Evolutionary conservation across 2,888 invertebrate genomes (phyloP), one percentile per base, ranked within the genome.

Genomic region (Abscondita cerata): DNA sequence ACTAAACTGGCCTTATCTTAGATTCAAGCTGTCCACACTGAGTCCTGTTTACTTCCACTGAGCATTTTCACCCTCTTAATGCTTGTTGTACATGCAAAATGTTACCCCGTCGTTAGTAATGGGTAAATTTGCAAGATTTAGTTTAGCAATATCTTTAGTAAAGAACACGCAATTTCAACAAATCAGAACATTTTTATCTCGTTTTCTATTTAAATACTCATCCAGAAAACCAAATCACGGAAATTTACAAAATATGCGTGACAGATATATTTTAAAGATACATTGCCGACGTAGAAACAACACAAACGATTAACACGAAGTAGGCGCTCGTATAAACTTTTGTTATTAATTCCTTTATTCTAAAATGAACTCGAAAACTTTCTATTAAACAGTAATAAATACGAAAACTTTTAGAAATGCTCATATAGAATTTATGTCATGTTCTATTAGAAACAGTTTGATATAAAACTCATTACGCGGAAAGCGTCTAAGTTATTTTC

Each of bases 1-100:
- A 68, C 65, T 68, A 70, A 72, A 72, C 71, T 69, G 70, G 65
- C 69, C 70, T 72, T 72, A 72, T 71, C 71, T 70, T 66, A 66
- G 63, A 62, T 65, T 67, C 57, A 66, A 67, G 65, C 63, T 60
- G 64, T 64, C 64, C 64, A 60, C 59, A 56, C 33, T 18, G 57
- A 53, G 34, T 59, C 38, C 41, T 51, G 48, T 46, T 38, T 31
- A 33, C 36, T 33, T 33, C 51, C 51, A 18, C 13, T 34, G 33
- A 34, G 34, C 51, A 36, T 51, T 36, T 34, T 36, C 44, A 38
- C 56, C 47, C 44, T 58, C 38, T 53, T 34, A 51, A 51, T 51
- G 31, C 13, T 34, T 36, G 36, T 20, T 38, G 34, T 31, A 36
- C 62, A 62, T 47, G 62, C 62, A 33, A 62, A 33, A 58, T 41